Base-by-base conservation (phyloP, 2,797 vertebrate species). In the Zalophus californianus region DNA sequence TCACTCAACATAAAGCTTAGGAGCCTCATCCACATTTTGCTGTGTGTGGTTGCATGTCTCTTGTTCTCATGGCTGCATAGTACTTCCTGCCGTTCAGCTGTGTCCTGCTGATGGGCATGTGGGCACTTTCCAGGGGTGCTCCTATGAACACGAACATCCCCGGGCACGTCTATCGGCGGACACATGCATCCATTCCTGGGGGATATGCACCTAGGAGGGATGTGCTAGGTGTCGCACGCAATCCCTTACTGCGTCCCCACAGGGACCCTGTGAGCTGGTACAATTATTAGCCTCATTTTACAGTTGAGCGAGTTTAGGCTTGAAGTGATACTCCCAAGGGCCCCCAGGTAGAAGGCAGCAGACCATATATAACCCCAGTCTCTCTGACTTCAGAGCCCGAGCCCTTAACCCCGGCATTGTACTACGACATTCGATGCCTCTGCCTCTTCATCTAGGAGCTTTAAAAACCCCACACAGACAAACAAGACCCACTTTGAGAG, bases 51-150 rank as follows among this genome's bases (percentile, higher is more conserved):
- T 32, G 14, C 0, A 0, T 15, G 29, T 20, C 87, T 48, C 29
- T 70, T 7, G 5, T 64, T 27, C 38, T 38, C 14, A 0, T 0
- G 25, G 25, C 32, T 14, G 15, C 8, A 21, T n/a, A 41, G 21
- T 25, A 27, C 27, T 58, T 72, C 54, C 11, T 14, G 20, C 54
- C 62, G 0, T 25, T 60, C 9, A 18, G 50, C 85, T 27, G 32
- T 8, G 27, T 48, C 0, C 9, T 14, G 29, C 20, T 14, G 27
- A 35, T 14, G 18, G 7, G 3, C 11, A 27, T 3, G 0, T 2
- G 58, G 52, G 15, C 11, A 3, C 32, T 18, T 68, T 75, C 44
- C 72, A 70, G 82, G 5, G 54, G 29, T 0, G 5, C 35, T 20
- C 15, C 52, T 38, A 1, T 3, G 48, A 38, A 15, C 35, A 29